Evolutionary conservation across 2,888 invertebrate species (phyloP).

Genomic region (Aleiodes alternator): DNA sequence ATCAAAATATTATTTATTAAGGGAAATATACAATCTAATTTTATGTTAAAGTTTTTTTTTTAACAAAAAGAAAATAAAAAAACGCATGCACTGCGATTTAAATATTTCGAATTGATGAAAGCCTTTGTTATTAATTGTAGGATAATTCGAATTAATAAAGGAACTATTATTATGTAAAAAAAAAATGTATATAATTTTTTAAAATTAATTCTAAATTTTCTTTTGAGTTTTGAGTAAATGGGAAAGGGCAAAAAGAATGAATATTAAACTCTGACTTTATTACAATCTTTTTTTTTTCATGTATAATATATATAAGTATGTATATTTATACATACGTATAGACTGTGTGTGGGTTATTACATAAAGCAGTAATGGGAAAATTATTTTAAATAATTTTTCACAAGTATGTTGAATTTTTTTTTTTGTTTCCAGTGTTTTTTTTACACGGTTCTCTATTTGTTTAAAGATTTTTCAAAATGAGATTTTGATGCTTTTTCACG

Average conservation of each 20-base stretch:
- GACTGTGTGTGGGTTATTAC: slow-evolving; percentile 68
- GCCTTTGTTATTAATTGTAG: slow-evolving; percentile 25
- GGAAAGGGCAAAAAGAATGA: slow-evolving; percentile 8
- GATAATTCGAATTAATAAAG: slow-evolving; percentile 21
- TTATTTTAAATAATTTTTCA: slow-evolving; percentile 14
- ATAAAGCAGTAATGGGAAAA: slow-evolving; percentile 71
- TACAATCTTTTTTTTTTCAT: slow-evolving; percentile 41
- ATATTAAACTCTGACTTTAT: slow-evolving; percentile 45
- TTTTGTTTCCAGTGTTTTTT: slow-evolving; percentile 37
- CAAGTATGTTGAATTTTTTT: slow-evolving; percentile 40
- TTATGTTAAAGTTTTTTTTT: neutral
- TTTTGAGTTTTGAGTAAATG: neutral
- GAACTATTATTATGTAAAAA: slow-evolving; percentile 14
- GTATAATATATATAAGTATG: slow-evolving; percentile 36
- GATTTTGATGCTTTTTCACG: neutral
- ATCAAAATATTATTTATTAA: neutral
- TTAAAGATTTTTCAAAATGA: slow-evolving; percentile 14
- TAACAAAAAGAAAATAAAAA: neutral
- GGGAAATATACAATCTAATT: neutral
- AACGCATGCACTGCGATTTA: too few relatives aligned
- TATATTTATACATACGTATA: slow-evolving; percentile 59
- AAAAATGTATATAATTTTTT: neutral
- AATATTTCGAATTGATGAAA: neutral
- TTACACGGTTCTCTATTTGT: slow-evolving; percentile 41
- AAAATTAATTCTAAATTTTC: too few relatives aligned